phyloP scores from a whole-genome alignment of 2,888 invertebrate species.

The Tribolium freemani region DNA sequence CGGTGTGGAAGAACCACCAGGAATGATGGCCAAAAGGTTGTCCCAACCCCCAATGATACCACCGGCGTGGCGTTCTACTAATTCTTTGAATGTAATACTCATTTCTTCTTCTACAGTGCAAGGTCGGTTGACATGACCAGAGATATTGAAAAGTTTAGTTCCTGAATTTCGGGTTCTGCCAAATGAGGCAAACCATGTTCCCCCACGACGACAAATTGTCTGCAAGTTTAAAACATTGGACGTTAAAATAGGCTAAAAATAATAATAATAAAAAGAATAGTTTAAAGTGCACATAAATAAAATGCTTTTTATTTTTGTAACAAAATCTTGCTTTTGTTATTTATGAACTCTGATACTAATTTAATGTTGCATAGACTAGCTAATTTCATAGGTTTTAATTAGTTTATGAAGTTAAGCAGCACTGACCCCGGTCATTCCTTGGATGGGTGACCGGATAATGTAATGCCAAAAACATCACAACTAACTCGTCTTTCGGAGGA shows the following conservation, averaged over 20 bases:
- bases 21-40: slow-evolving; percentile 96
- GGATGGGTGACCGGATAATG: too few species aligned
- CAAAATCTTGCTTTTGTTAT: too few species aligned
- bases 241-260: too few species aligned
- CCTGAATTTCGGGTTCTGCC: slow-evolving; percentile 97
- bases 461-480: too few species aligned
- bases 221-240: slow-evolving; percentile 63
- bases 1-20: slow-evolving; percentile 98
- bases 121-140: slow-evolving; percentile 97
- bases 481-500: too few species aligned
- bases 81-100: slow-evolving; percentile 95
- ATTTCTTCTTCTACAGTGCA: slow-evolving; percentile 99
- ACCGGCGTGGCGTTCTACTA: slow-evolving; percentile 96
- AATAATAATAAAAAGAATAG: slow-evolving; percentile 40
- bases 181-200: slow-evolving; percentile 96
- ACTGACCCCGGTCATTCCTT: too few species aligned
- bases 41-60: slow-evolving; percentile 99
- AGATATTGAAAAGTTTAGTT: slow-evolving; percentile 98
- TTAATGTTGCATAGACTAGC: too few species aligned
- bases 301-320: too few species aligned
- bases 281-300: too few species aligned
- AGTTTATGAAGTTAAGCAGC: too few species aligned
- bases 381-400: too few species aligned
- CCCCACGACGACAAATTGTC: slow-evolving; percentile 96
- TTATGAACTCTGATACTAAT: too few species aligned